Evolutionary conservation across 1,140 invertebrate genomes (phyloP).

Genomic region (Bombus pyrosoma): DNA sequence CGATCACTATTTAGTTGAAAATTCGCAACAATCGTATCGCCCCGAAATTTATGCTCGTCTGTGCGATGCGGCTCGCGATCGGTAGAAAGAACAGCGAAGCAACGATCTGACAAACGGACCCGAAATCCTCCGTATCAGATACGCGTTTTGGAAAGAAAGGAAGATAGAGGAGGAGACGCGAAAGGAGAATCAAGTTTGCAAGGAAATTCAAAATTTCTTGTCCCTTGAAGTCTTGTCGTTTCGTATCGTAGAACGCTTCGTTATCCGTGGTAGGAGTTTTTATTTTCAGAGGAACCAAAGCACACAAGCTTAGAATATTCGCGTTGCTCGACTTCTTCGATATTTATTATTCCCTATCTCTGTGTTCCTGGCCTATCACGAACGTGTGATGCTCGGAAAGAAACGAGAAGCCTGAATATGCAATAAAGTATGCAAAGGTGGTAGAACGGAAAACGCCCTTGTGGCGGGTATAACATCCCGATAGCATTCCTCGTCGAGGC

Average conservation of each 20-base stretch:
- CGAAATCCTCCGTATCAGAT: not conserved
- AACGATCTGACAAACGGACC: not conserved
- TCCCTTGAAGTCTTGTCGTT: not conserved
- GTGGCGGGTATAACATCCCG: constrained; percentile 61
- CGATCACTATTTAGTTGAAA: too few species aligned
- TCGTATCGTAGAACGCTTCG: not conserved
- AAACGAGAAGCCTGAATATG: constrained; percentile 53
- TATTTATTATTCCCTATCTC: constrained; percentile 1
- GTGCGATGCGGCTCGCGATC: not conserved
- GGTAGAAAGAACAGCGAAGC: not conserved
- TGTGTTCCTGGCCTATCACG: too few species aligned
- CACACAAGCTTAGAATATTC: not conserved
- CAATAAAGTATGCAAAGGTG: constrained; percentile 55
- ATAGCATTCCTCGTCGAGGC: constrained; percentile 59
- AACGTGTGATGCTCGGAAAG: not conserved
- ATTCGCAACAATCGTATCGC: too few species aligned
- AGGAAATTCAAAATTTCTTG: not conserved
- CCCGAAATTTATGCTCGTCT: constrained; percentile 22
- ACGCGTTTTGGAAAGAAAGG: not conserved
- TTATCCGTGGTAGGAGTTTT: not conserved
- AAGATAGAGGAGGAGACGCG: too few species aligned
- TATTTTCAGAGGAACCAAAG: not conserved
- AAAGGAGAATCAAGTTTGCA: not conserved
- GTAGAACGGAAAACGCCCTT: constrained; percentile 52
- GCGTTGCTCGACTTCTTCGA: not conserved